Evolutionary conservation across 2,113 vertebrate genomes (phyloP).

Genomic region (Laterallus jamaicensis): DNA sequence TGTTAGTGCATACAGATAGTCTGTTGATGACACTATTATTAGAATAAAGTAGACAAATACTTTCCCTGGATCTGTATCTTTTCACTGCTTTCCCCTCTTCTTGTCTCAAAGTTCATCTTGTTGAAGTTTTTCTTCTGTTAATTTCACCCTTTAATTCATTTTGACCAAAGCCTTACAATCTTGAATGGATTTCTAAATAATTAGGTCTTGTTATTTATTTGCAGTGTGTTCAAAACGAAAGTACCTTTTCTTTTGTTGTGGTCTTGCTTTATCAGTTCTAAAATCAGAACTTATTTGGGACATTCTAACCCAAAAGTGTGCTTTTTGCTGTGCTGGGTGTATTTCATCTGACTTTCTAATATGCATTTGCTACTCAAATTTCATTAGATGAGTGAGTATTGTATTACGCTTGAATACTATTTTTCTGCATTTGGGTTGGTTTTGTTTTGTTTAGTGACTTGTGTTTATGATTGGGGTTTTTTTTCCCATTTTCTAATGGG

Average conservation of each 20-base stretch:
- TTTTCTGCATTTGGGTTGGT: background rate
- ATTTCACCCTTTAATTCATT: background rate
- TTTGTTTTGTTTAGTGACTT: background rate
- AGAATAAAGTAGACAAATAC: background rate
- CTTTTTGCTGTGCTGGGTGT: background rate
- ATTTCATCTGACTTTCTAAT: background rate
- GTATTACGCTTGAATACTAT: background rate
- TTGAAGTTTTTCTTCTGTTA: background rate
- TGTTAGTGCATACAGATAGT: conserved; percentile 8
- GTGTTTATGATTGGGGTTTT: no score
- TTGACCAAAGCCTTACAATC: background rate
- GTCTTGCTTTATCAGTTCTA: background rate
- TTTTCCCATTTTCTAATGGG: background rate
- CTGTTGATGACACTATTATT: conserved; percentile 38
- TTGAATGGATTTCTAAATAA: conserved; percentile 8
- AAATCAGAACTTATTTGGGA: background rate
- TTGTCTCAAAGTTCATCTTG: background rate
- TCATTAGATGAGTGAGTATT: background rate
- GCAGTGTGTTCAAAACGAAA: background rate
- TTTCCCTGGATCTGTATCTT: background rate
- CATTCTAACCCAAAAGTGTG: background rate
- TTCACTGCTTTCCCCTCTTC: background rate
- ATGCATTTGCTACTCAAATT: background rate
- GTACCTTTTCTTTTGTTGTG: background rate
- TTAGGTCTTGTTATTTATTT: background rate